phyloP scores from a whole-genome alignment of 2,113 vertebrate genomes.

The Phrynocephalus versicolor region DNA sequence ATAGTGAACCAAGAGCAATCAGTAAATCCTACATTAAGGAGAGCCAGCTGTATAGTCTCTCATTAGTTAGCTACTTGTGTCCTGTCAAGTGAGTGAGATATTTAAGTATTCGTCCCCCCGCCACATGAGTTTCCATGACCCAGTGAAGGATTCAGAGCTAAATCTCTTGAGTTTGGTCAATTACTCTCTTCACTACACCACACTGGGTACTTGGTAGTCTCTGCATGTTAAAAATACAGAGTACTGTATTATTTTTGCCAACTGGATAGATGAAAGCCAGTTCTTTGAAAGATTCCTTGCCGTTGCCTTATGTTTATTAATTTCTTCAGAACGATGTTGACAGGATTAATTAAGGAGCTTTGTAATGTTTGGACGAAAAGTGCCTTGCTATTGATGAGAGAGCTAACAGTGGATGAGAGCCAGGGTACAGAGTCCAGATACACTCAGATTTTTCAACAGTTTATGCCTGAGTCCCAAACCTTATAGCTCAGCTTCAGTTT shows the following conservation, averaged over 20 bases:
- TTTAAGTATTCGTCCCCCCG: too few relatives aligned
- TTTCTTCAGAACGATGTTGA: background rate
- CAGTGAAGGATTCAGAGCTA: too few relatives aligned
- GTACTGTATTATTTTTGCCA: background rate
- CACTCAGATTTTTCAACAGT: background rate
- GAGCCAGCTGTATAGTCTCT: too few relatives aligned
- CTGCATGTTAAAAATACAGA: too few relatives aligned
- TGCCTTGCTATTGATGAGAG: background rate
- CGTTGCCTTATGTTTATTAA: background rate
- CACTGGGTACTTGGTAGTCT: too few relatives aligned
- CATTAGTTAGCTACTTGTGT: too few relatives aligned
- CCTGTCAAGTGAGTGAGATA: too few relatives aligned
- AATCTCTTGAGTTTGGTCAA: too few relatives aligned
- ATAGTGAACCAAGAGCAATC: too few relatives aligned
- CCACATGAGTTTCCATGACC: too few relatives aligned
- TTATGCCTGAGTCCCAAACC: background rate
- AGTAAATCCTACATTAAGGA: too few relatives aligned
- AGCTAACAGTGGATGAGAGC: background rate
- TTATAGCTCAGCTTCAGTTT: background rate
- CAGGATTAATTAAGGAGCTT: conserved; percentile 1
- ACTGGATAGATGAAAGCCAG: conserved; percentile 3
- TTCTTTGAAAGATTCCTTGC: background rate
- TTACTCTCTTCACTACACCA: too few relatives aligned
- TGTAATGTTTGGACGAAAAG: conserved; percentile 19
- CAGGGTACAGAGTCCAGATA: conserved; percentile 12